phyloP scores from a whole-genome alignment of 2,888 invertebrate species.

The Polia nebulosa region DNA sequence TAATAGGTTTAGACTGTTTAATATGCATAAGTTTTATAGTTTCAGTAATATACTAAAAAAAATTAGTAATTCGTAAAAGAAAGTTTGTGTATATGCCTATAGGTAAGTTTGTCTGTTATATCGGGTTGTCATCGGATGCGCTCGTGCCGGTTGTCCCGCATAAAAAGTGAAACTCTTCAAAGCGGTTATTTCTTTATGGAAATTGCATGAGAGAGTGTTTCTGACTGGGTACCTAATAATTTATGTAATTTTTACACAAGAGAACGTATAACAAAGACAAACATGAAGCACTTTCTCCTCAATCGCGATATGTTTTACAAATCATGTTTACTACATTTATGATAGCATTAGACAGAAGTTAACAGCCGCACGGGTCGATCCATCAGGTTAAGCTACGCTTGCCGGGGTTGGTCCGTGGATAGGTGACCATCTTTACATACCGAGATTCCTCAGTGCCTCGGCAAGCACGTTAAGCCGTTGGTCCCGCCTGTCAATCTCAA shows the following conservation, averaged over 20 bases:
- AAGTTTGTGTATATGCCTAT: neutral
- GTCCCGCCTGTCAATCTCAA: no score
- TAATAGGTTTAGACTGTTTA: neutral
- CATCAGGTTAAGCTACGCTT: no score
- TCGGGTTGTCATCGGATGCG: neutral
- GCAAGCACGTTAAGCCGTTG: no score
- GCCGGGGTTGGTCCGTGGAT: no score
- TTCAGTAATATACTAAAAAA: neutral
- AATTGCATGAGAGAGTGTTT: neutral
- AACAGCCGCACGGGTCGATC: no score
- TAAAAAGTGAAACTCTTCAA: constrained; percentile 7
- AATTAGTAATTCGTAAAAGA: neutral
- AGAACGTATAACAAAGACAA: neutral
- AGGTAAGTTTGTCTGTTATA: neutral
- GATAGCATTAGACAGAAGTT: no score
- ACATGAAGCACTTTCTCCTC: constrained; percentile 8
- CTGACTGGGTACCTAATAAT: neutral
- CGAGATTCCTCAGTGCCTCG: no score
- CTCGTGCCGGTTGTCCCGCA: neutral
- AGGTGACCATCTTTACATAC: no score
- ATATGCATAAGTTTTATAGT: neutral
- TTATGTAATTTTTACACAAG: neutral
- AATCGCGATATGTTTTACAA: neutral
- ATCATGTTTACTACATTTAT: no score
- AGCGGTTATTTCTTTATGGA: constrained; percentile 10